Conservation (phyloP, 2,888 invertebrate genomes). For the Xiphydria camelus region DNA sequence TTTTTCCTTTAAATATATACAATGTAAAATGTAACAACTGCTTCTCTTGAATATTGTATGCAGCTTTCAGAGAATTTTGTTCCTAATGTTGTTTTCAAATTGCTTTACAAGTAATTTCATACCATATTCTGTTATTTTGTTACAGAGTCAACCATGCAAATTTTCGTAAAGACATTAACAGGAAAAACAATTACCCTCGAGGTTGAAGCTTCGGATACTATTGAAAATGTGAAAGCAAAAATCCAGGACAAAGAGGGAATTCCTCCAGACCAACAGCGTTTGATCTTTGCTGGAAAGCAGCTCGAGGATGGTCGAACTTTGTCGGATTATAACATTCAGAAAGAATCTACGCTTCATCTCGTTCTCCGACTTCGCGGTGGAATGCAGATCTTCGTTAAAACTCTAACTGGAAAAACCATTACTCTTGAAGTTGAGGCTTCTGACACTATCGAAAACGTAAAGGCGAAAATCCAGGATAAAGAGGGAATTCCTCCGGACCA, state of each 20-base stretch:
- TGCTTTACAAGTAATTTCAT: too few relatives aligned
- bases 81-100: too few relatives aligned
- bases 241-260: conserved; percentile 61
- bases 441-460: conserved; percentile 17
- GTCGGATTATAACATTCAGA: conserved; percentile 30
- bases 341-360: conserved; percentile 62
- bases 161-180: conserved; percentile 60
- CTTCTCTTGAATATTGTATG: background rate
- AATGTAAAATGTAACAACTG: too few relatives aligned
- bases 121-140: conserved; percentile 7
- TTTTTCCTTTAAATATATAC: too few relatives aligned
- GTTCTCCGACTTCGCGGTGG: conserved; percentile 66
- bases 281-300: conserved; percentile 62
- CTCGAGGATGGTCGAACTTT: conserved; percentile 13
- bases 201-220: conserved; percentile 61
- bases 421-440: conserved; percentile 20
- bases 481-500: conserved; percentile 19
- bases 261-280: conserved; percentile 61
- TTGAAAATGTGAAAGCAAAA: conserved; percentile 60
- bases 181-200: conserved; percentile 61
- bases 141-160: conserved; percentile 37
- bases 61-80: background rate
- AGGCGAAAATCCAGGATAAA: conserved; percentile 18
- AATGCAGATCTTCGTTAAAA: conserved; percentile 63
- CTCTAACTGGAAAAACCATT: conserved; percentile 29